Base-by-base conservation (phyloP, 2,113 vertebrate species). In the Etheostoma cragini region DNA sequence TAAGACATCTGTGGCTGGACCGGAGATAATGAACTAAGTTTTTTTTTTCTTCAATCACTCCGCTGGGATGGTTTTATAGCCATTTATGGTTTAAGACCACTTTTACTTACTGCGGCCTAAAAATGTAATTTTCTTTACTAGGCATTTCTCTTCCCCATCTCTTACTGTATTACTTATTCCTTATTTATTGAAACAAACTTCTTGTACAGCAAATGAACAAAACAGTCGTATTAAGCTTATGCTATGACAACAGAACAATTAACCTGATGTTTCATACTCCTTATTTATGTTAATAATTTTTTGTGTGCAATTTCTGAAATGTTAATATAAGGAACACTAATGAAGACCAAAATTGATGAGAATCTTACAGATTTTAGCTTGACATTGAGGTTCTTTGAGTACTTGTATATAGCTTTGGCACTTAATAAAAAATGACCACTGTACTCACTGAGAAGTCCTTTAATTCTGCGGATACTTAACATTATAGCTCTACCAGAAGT, bases 101-200 rank as follows among this genome's bases (percentile, higher is more conserved):
- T 69, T 66, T 54, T 24, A 4, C 45, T 26, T 15, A 50, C 49
- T 47, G 30, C 60, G 63, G 24, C 22, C 15, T 52, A 42, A 50
- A 58, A 35, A 2, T 6, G n/a, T 30, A 0, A 22, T 61, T 14
- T 72, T 58, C 10, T 45, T 72, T 19, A n/a, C 30, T 24, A 33
- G 3, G 19, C 5, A 8, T 35, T 21, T 72, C 1, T n/a, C 6
- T 54, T 58, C 15, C 17, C 58, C 14, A 47, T 26, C 6, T 42
- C 14, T 4, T 8, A 11, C 15, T 12, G 24, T 13, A 49, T 11
- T 22, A 35, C 19, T 10, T 65, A 11, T 57, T 24, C 11, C 4
- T 21, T 84, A 86, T 88, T 84, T 86, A 86, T 86, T 78, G 22
- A 71, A 60, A 68, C 6, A 63, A 67, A 35, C 1, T 6, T 17